Evolutionary conservation across 2,888 invertebrate genomes (phyloP), one percentile per base, ranked within the genome.

Genomic region (Boloria euphrosyne): DNA sequence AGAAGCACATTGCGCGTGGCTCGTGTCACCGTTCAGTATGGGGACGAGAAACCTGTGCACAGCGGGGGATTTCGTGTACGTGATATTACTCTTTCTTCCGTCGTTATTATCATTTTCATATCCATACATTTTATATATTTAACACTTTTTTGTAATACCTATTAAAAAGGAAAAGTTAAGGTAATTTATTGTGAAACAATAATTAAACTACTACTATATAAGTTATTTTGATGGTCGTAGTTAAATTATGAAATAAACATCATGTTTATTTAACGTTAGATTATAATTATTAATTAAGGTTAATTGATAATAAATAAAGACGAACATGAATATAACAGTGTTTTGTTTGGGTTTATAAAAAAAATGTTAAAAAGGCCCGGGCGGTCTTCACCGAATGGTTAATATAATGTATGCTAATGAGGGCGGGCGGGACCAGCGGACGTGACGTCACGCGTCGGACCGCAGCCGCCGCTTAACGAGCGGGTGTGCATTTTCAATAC

Each of bases 361-460:
- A 89, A 86, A 83, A 84, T 79, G 74, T 80, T 80, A 85, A 84
- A 85, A 85, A 84, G 80, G 85, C 83, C 76, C 85, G 83, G 82
- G 84, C 86, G 74, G 81, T 79, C 80, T 78, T 81, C 82, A 81
- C 82, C 84, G 87, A 87, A 89, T 86, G 84, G 87, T 81, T 84
- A 86, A 87, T 86, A 89, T 92, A 91, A 92, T 91, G 85, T 91
- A 91, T 91, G 92, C 84, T 91, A 91, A 92, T 90, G 89, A 90
- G 87, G 82, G 84, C 83, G 80, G 83, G 82, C 79, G 79, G 83
- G 81, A 80, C 78, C 77, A 79, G 81, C 76, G 85, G 82, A 90
- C 87, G 89, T 89, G 89, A 87, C 89, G 87, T 88, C 89, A 89
- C 88, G 89, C 86, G 85, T 82, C 79, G 85, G 87, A 89, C 89